phyloP scores from a whole-genome alignment of 2,797 vertebrate species.

The Dallia pectoralis region DNA sequence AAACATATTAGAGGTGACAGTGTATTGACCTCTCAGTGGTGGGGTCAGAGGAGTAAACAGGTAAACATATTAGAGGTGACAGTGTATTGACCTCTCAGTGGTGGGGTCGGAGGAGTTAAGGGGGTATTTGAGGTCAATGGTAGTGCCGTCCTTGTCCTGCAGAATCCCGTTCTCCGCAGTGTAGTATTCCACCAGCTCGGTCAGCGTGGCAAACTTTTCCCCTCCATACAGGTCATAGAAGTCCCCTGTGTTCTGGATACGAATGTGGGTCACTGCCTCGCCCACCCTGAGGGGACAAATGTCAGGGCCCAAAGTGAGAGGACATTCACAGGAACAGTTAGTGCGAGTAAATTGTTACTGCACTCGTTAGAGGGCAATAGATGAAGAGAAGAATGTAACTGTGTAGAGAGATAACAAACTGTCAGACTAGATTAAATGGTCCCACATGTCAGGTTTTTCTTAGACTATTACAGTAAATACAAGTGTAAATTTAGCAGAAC shows the following conservation, averaged over 20 bases:
- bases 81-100: constrained; percentile 81
- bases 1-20: background rate
- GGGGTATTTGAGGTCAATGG: constrained; percentile 90
- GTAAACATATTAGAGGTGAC: constrained; percentile 48
- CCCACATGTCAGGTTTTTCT: background rate
- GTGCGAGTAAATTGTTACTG: background rate
- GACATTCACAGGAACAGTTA: background rate
- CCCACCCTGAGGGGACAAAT: constrained; percentile 74
- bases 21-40: constrained; percentile 87
- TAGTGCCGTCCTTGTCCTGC: constrained; percentile 91
- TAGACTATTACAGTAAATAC: too few species aligned
- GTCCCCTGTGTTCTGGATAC: constrained; percentile 97
- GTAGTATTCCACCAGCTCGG: constrained; percentile 95
- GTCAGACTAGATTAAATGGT: too few species aligned
- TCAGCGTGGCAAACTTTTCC: constrained; percentile 94
- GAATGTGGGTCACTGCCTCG: constrained; percentile 91
- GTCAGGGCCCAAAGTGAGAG: too few species aligned
- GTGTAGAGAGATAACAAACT: too few species aligned
- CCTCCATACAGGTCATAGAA: constrained; percentile 96
- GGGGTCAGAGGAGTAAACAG: constrained; percentile 91
- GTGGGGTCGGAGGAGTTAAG: constrained; percentile 95
- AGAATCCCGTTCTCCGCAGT: constrained; percentile 87
- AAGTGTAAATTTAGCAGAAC: too few species aligned
- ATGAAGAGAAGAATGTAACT: too few species aligned
- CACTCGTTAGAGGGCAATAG: too few species aligned